Evolutionary conservation across 2,797 vertebrate species (phyloP).

Genomic region (Chloroceryle inda): DNA sequence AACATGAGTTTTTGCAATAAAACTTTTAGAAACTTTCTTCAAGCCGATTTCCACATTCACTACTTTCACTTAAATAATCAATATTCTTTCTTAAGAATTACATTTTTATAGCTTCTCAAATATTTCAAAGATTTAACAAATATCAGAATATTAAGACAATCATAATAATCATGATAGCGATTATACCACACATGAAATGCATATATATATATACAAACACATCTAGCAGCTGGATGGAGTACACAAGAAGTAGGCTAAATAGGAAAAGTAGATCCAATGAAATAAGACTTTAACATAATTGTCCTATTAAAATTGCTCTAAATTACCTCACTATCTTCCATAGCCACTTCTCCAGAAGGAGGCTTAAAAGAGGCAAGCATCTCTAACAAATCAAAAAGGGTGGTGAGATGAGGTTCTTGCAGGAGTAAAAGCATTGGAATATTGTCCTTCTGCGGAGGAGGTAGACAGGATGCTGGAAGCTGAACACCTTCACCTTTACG

Average conservation of each 20-base stretch:
- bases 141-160: background rate
- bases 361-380: conserved; percentile 98
- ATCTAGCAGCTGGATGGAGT: background rate
- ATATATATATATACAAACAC: background rate
- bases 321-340: conserved; percentile 90
- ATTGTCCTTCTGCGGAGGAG: conserved; percentile 97
- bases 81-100: background rate
- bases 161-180: background rate
- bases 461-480: conserved; percentile 95
- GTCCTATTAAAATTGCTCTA: background rate
- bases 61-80: background rate
- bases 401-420: conserved; percentile 97
- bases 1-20: background rate
- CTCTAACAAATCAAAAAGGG: conserved; percentile 96
- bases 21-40: background rate
- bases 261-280: background rate
- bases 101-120: background rate
- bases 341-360: conserved; percentile 86
- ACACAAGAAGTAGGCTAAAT: background rate
- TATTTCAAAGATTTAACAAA: background rate
- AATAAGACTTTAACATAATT: background rate
- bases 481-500: conserved; percentile 97
- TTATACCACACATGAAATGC: fast-evolving
- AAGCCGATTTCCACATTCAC: background rate
- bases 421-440: conserved; percentile 98